These are phyloP conservation scores for Macrochelys suwanniensis DNA, from an alignment of 2,797 vertebrate species.

Conservation along the genomic window DNA sequence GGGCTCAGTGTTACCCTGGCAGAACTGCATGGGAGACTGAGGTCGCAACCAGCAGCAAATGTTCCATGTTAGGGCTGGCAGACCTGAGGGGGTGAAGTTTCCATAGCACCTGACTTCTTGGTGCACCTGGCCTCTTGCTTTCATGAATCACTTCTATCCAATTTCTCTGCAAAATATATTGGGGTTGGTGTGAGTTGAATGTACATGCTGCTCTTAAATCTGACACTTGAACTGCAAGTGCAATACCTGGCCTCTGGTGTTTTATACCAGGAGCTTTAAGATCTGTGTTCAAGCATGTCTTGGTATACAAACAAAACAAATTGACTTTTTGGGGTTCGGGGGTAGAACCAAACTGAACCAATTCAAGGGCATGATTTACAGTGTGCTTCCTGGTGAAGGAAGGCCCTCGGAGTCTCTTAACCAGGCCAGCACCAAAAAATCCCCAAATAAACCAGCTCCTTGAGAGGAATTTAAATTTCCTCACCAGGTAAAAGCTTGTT, in stretches of 20 bases:
- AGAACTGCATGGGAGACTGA: not conserved
- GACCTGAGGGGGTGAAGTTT: not conserved
- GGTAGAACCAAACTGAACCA: too few relatives aligned
- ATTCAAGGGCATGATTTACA: too few relatives aligned
- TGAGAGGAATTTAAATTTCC: not conserved
- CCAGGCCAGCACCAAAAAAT: not conserved
- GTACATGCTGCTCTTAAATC: not conserved
- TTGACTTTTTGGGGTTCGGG: not conserved
- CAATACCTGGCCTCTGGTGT: not conserved
- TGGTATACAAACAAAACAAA: not conserved
- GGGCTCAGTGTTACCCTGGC: not conserved
- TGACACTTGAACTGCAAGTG: not conserved
- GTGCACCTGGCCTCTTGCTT: not conserved
- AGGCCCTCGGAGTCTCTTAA: not conserved
- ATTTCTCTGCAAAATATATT: not conserved
- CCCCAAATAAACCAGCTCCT: fast-evolving
- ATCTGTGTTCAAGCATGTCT: not conserved
- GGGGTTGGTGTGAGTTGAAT: not conserved
- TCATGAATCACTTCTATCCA: not conserved
- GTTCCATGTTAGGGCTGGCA: not conserved
- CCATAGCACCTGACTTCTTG: not conserved
- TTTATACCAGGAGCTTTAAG: not conserved
- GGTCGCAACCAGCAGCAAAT: not conserved
- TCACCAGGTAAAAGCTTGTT: not conserved
- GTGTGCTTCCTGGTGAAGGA: not conserved